Percentiles rank a stretch among this genome's conserved stretches.
These are phyloP conservation scores for Brachionichthys hirsutus DNA, from an alignment of 2,113 vertebrate genomes.

Conservation along the genomic window DNA sequence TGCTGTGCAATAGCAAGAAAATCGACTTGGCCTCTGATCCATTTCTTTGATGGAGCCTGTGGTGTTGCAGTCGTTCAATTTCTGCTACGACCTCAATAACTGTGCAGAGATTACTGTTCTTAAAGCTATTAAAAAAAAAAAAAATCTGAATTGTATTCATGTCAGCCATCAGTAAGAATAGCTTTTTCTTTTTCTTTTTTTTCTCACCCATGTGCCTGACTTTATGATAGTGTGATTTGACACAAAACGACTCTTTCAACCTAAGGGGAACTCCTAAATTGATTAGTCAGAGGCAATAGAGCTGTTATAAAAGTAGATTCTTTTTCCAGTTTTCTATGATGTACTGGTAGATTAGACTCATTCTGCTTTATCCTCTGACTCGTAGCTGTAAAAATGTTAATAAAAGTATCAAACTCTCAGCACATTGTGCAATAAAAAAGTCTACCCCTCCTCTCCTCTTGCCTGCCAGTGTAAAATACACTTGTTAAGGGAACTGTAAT, in stretches of 20 bases:
- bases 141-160: no score
- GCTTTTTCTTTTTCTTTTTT: background rate
- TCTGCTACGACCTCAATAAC: constrained; percentile 7
- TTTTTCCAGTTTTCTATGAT: constrained; percentile 36
- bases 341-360: constrained; percentile 36
- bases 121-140: no score
- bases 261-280: constrained; percentile 27
- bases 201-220: background rate
- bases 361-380: constrained; percentile 31
- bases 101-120: constrained; percentile 17
- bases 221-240: background rate
- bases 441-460: constrained; percentile 6
- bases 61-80: background rate
- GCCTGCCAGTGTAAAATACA: constrained; percentile 42
- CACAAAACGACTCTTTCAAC: constrained; percentile 12
- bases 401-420: constrained; percentile 24
- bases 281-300: constrained; percentile 38
- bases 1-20: constrained; percentile 8
- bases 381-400: constrained; percentile 20
- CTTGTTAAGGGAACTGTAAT: constrained; percentile 57
- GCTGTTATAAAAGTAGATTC: constrained; percentile 29
- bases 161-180: background rate
- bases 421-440: constrained; percentile 21
- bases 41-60: constrained; percentile 14
- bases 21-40: background rate